Percentiles rank a stretch among this genome's conserved stretches.
Evolutionary conservation across 2,113 vertebrate species (phyloP).

Genomic region (Myrmophylax atrothorax): DNA sequence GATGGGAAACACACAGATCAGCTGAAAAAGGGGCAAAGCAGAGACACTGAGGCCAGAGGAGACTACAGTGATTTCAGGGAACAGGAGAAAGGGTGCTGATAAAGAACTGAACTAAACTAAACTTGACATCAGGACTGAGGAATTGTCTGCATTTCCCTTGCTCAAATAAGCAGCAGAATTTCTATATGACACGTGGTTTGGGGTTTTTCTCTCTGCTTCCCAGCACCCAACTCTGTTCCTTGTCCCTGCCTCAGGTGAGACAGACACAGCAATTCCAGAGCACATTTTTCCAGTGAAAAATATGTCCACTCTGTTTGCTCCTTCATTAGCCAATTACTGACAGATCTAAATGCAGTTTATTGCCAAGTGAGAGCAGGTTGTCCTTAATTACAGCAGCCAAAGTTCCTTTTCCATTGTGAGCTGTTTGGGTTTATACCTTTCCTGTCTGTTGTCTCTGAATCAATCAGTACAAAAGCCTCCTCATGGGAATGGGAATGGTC

Average conservation of each 20-base stretch:
- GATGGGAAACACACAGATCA: neutral
- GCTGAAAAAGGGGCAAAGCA: neutral
- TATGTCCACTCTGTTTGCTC: neutral
- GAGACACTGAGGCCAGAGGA: neutral
- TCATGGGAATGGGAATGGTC: neutral
- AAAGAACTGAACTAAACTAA: neutral
- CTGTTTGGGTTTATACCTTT: neutral
- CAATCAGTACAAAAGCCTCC: neutral
- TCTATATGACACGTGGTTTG: neutral
- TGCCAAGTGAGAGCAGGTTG: neutral
- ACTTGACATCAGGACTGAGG: neutral
- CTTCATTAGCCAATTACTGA: neutral
- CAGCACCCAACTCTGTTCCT: neutral
- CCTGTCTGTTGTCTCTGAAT: neutral
- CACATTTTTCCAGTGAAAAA: neutral
- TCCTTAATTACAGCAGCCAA: neutral
- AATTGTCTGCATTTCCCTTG: neutral
- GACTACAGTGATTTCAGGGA: neutral
- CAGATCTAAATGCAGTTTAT: neutral
- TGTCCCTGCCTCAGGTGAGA: neutral
- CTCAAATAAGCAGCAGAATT: neutral
- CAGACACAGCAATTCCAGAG: neutral
- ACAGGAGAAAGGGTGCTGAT: no score
- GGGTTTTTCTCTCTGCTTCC: neutral
- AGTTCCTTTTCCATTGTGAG: neutral